These are phyloP conservation scores for Anguilla pacifica DNA, from an alignment of 2,797 vertebrate genomes.

Conservation along the genomic window DNA sequence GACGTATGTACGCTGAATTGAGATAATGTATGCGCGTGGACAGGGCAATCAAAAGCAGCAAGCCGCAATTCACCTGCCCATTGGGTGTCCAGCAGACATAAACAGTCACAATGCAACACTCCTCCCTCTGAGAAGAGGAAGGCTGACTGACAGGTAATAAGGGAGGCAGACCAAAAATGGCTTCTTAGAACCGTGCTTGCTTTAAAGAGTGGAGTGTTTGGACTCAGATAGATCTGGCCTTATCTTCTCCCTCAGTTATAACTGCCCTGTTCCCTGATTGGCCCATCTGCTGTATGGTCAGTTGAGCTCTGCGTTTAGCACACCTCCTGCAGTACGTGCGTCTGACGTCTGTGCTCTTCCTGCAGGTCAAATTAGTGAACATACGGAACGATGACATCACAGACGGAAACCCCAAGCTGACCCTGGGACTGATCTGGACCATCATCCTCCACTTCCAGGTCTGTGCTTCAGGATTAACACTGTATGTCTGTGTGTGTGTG, in stretches of 20 bases:
- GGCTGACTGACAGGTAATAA: background rate
- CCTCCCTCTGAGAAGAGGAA: background rate
- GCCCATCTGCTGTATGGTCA: background rate
- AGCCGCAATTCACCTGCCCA: background rate
- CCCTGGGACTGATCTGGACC: slow-evolving; percentile 97
- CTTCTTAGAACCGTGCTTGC: background rate
- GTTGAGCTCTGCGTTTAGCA: background rate
- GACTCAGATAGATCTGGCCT: background rate
- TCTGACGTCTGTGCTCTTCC: background rate
- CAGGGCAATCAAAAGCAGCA: background rate
- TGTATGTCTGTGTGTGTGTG: slow-evolving; percentile 25
- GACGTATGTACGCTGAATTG: background rate
- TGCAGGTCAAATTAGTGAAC: slow-evolving; percentile 96
- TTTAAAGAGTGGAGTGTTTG: background rate
- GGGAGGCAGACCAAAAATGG: background rate
- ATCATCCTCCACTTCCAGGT: slow-evolving; percentile 99
- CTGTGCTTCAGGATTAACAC: slow-evolving; percentile 30
- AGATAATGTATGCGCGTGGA: background rate
- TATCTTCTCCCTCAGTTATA: background rate
- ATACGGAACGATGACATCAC: slow-evolving; percentile 98
- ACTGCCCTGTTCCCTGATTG: background rate
- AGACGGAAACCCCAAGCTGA: slow-evolving; percentile 96
- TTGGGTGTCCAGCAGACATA: background rate
- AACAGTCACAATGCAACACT: background rate
- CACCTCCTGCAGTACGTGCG: background rate